Evolutionary conservation across 2,797 vertebrate genomes (phyloP), one percentile per base, ranked within the genome.

Genomic region (Hephaestus fuliginosus): DNA sequence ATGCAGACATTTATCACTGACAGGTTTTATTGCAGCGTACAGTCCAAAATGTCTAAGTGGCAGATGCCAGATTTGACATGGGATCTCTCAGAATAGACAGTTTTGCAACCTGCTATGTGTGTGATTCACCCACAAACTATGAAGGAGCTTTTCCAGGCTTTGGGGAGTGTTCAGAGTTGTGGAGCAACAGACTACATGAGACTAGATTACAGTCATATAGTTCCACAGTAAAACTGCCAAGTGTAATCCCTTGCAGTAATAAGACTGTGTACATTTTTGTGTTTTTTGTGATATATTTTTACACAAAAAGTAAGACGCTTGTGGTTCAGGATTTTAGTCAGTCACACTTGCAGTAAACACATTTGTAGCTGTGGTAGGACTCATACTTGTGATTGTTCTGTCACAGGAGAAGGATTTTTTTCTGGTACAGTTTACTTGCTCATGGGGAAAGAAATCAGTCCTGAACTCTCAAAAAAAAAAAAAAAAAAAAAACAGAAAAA

Each of bases 81-180:
- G 30, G 46, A 51, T 76, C 33, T 39, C 81, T 81, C 25, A 70
- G 81, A 89, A 87, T 87, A 87, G 81, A 76, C 48, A 48, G 74
- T 82, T 78, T 65, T 66, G 56, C 77, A 84, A 75, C 39, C 82
- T 74, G 56, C 60, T 66, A 36, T 75, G 75, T 72, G 69, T 80
- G 67, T 72, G 70, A 87, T 79, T 84, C 70, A 74, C 17, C 82
- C 77, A 60, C 70, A 87, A 84, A 88, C 60, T 80, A 86, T 82
- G 69, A 76, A 7, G 48, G 56, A 78, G 64, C 18, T 48, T 73
- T 81, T 78, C 70, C 70, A 80, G 79, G 62, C 43, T 52, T 62
- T 53, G 52, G 9, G 18, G 67, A 80, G 61, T 46, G 62, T 81
- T 67, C 7, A 66, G 25, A 44, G 18, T 41, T 68, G 43, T 63